Percentiles rank a stretch among this genome's conserved stretches.
phyloP scores from a whole-genome alignment of 2,113 vertebrate species.

The Dicrurus megarhynchus region DNA sequence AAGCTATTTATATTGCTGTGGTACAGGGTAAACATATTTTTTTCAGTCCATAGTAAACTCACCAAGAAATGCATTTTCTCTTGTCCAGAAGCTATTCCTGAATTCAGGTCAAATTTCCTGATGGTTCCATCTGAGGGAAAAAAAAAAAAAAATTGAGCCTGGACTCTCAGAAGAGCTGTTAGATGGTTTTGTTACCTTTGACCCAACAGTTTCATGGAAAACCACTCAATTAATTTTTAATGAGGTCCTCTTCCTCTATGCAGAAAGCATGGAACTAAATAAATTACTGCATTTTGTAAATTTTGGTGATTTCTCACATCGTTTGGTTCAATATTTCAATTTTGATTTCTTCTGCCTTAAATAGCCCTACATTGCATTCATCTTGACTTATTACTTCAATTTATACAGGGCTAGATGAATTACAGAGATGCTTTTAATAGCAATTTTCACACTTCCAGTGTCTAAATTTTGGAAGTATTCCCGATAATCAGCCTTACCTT shows the following conservation, averaged over 20 bases:
- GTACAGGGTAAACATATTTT: neutral
- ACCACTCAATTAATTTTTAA: neutral
- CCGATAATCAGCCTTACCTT: neutral
- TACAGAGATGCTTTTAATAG: neutral
- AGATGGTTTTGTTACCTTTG: neutral
- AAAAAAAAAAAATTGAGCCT: neutral
- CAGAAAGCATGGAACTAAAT: neutral
- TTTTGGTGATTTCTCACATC: neutral
- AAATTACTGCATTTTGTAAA: neutral
- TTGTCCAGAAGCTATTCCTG: constrained; percentile 5
- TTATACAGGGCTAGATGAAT: neutral
- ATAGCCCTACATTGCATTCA: neutral
- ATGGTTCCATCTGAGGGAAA: neutral
- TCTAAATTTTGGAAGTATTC: neutral
- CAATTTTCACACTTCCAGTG: neutral
- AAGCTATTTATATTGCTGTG: constrained; percentile 24
- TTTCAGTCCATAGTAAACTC: neutral
- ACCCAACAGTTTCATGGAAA: neutral
- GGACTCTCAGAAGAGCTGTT: neutral
- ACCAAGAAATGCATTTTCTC: neutral
- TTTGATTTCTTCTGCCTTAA: neutral
- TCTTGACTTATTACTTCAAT: neutral
- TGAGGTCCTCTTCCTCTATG: neutral
- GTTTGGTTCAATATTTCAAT: neutral
- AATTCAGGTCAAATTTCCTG: constrained; percentile 32